These are phyloP conservation scores for Zosterops hypoxanthus DNA, from an alignment of 2,113 vertebrate species.

Conservation along the genomic window DNA sequence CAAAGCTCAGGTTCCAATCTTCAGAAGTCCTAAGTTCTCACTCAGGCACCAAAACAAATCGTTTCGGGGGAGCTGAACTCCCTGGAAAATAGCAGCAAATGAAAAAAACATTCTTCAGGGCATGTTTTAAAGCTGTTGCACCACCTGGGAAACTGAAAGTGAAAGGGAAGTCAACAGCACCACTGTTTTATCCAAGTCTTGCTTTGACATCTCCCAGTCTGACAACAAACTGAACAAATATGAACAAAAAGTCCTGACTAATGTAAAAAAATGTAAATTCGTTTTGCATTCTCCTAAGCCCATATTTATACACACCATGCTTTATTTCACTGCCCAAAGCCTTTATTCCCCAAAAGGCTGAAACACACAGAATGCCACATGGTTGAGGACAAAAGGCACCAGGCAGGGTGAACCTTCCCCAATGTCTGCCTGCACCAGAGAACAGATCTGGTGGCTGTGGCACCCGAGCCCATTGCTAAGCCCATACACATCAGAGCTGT, in stretches of 20 bases:
- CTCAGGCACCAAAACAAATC: not conserved
- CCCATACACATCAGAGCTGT: not conserved
- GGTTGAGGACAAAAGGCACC: not conserved
- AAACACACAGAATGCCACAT: rapidly evolving
- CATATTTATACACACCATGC: rapidly evolving
- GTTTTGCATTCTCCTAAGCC: not conserved
- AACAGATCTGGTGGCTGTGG: not conserved
- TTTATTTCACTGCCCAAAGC: not conserved
- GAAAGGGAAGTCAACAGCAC: not conserved
- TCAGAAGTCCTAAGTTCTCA: not conserved
- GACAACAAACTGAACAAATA: not conserved
- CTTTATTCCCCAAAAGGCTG: not conserved
- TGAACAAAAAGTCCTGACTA: not conserved
- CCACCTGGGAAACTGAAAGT: not conserved
- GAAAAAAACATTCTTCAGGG: not conserved
- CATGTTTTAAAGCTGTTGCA: not conserved
- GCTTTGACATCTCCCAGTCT: not conserved
- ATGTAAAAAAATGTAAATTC: not conserved
- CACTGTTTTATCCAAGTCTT: not conserved
- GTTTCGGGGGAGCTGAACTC: not conserved
- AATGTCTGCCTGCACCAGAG: not conserved
- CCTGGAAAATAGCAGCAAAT: not conserved
- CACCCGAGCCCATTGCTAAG: not conserved
- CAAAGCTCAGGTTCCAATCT: not conserved
- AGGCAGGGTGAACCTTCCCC: not conserved